These are phyloP conservation scores for Acrocephalus kingi DNA, from an alignment of 2,113 vertebrate species.

Conservation along the genomic window DNA sequence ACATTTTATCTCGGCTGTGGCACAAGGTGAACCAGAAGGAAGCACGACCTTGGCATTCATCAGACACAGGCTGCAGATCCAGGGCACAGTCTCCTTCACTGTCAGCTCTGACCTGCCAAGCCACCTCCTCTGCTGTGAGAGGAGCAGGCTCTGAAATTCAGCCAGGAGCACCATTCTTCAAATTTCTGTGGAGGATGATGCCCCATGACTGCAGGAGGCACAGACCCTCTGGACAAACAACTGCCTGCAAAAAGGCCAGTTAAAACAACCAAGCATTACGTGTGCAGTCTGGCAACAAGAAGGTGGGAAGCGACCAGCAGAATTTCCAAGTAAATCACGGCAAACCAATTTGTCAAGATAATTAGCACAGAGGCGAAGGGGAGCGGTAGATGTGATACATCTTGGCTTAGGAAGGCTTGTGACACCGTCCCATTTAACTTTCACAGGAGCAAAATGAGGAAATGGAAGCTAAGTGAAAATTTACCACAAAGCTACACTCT, in stretches of 20 bases:
- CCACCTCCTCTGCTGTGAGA: background rate
- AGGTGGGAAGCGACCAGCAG: background rate
- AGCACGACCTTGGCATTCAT: background rate
- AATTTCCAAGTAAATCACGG: background rate
- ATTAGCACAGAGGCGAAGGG: conserved; percentile 1
- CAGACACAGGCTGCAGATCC: background rate
- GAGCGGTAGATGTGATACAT: background rate
- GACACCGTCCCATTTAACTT: conserved; percentile 5
- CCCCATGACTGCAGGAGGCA: background rate
- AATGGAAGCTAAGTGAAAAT: background rate
- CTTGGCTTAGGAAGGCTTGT: background rate
- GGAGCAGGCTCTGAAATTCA: background rate
- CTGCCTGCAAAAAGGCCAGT: background rate
- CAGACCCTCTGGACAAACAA: background rate
- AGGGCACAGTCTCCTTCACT: background rate
- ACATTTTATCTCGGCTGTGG: background rate
- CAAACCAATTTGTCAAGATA: conserved; percentile 22
- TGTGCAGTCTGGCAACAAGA: background rate
- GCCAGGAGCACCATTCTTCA: background rate
- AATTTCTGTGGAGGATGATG: background rate
- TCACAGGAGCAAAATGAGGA: background rate
- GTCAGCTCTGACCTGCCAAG: background rate
- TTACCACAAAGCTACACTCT: background rate
- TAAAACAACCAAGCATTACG: fast-evolving
- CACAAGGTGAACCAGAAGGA: background rate